Base-by-base conservation (phyloP, 92 coral and sea anemone species). In the Meandrina meandrites region DNA sequence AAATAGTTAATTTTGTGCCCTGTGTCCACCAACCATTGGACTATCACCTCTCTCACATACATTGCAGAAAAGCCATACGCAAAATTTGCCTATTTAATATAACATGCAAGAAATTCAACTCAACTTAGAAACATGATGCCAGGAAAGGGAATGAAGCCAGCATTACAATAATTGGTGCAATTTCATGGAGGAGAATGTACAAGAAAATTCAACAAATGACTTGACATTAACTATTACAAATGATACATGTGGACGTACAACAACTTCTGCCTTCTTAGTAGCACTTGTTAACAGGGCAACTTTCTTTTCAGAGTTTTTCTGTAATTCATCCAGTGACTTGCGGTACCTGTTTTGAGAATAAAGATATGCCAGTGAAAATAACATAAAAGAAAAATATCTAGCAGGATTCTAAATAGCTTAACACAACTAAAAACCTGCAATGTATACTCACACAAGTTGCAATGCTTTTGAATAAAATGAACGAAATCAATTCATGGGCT, bases 291-390 rank as follows among this genome's bases (percentile, higher is more conserved):
- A 81, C 76, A 90, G 83, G 81, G 92, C 89, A 21, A 95, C 89
- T 81, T 91, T 97, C 86, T 97, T 97, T 80, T 97, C 99, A 32
- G 93, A 88, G 42, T 86, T 95, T 88, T 97, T 97, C 81, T 95
- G 99, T 90, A 97, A 85, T 47, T 95, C 99, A 22, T 97, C 99
- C 60, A 97, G 83, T 10, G 94, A 92, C 81, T 95, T 92, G 72
- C 99, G 99, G 75, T 97, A 97, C 84, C 99, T 96, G 75, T 35
- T 81, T 21, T 30, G 28, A 83, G 28, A 73, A 62, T n/a, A 81
- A 30, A 70, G 34, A 28, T 64, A 67, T 12, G 66, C 32, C 40
- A 42, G 30, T 60, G n/a, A 58, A 72, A 14, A 22, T 31, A 11
- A 78, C 18, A 64, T 60, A 19, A 64, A 17, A 71, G 42, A 71